phyloP scores from a whole-genome alignment of 2,888 invertebrate species.

The Polia nebulosa region DNA sequence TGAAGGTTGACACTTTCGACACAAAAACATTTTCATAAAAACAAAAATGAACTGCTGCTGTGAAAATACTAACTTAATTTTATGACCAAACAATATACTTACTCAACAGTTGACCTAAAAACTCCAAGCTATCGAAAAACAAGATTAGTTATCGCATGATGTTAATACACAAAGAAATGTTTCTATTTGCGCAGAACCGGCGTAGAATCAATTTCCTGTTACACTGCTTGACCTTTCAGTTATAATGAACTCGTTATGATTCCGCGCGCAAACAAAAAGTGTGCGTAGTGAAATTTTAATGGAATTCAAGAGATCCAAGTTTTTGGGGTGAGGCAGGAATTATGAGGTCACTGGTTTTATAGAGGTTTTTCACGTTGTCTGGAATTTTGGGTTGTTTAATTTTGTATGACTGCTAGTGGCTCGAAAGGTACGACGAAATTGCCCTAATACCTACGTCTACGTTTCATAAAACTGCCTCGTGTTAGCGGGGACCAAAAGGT shows the following conservation, averaged over 20 bases:
- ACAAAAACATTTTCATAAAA: not conserved
- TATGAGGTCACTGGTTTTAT: conserved; percentile 29
- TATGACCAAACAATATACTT: not conserved
- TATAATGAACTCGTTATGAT: conserved; percentile 51
- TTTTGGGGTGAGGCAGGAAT: conserved; percentile 10
- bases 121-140: conserved; percentile 17
- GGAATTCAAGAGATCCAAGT: conserved; percentile 41
- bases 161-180: conserved; percentile 27
- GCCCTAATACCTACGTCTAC: not conserved
- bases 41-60: not conserved
- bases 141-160: conserved; percentile 39
- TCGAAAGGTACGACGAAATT: conserved; percentile 17
- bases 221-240: conserved; percentile 57
- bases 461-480: not conserved
- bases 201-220: conserved; percentile 41
- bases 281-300: conserved; percentile 39
- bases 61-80: conserved; percentile 7
- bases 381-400: conserved; percentile 37
- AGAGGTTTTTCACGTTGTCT: conserved; percentile 20
- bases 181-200: conserved; percentile 33
- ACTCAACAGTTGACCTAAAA: conserved; percentile 39
- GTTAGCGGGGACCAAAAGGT: not conserved
- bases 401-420: conserved; percentile 4
- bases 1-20: too few species aligned
- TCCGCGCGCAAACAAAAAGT: conserved; percentile 41